Conservation (phyloP, 2,797 vertebrate species). For the Parauchenoglanis punctatus region DNA sequence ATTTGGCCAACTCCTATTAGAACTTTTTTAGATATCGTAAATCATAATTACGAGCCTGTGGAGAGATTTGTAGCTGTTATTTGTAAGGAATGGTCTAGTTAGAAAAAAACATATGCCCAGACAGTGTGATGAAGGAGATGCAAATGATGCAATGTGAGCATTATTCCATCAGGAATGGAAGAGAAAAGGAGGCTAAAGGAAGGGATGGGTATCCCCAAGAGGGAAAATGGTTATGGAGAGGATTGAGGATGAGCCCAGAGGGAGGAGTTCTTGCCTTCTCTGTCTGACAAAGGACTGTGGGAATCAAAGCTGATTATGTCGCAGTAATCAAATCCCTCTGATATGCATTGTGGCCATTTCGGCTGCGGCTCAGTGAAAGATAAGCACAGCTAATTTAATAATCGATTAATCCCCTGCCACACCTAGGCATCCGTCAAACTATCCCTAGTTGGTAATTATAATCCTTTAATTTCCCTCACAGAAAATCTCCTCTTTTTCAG, state of each 20-base stretch:
- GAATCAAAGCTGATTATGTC: constrained; percentile 72
- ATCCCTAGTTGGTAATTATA: not conserved
- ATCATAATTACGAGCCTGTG: constrained; percentile 14
- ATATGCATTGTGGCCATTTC: constrained; percentile 69
- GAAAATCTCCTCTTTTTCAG: not conserved
- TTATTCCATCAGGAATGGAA: not conserved
- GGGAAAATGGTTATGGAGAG: constrained; percentile 15
- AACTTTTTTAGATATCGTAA: not conserved
- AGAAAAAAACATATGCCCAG: not conserved
- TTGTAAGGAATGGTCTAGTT: constrained; percentile 17
- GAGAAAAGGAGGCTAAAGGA: not conserved
- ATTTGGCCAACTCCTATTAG: not conserved
- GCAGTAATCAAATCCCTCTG: constrained; percentile 74
- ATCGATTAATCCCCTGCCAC: constrained; percentile 72
- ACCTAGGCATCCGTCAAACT: constrained; percentile 60
- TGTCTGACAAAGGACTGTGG: constrained; percentile 47
- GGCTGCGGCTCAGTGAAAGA: constrained; percentile 70
- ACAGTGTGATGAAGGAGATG: not conserved
- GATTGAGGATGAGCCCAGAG: constrained; percentile 24
- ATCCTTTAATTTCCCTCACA: not conserved
- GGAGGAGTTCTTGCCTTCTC: not conserved
- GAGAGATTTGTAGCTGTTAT: constrained; percentile 19
- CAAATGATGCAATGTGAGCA: constrained; percentile 20
- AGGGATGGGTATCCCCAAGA: not conserved
- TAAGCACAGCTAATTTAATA: constrained; percentile 74